Evolutionary conservation across 2,888 invertebrate genomes (phyloP), one percentile per base, ranked within the genome.

Genomic region (Dryobotodes eremita): DNA sequence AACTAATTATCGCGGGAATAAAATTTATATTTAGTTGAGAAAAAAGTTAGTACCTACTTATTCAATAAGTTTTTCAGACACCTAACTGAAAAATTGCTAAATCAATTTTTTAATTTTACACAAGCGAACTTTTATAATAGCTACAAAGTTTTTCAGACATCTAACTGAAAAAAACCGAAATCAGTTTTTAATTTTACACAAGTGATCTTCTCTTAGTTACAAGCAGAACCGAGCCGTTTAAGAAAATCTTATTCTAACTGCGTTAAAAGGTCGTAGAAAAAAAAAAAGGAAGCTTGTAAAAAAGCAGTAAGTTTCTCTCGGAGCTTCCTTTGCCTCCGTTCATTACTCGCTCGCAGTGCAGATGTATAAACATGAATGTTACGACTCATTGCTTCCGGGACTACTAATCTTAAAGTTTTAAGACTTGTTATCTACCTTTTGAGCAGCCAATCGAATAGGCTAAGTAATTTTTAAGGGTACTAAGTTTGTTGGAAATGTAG

Each of bases 321-420:
- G 42, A 61, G 31, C 66, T 80, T 80, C 62, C 70, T 75, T 84
- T 80, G 69, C 55, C 1, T 57, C 26, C 62, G 48, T 79, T 69
- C 81, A 70, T 83, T 80, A 72, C 61, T 81, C 69, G 81, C 75
- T 81, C 70, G 75, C 71, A 65, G 42, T 70, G 79, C 70, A 71
- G 48, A 62, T 70, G 42, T 79, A 82, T 84, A 82, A 76, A 81
- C 82, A 81, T 75, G 75, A 74, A 75, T 76, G 77, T 80, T 80
- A 71, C 77, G 83, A 70, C 70, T 73, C 83, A 76, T 85, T 76
- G 81, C 64, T 62, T 75, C 71, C 36, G 15, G 15, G 20, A 64
- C 53, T 80, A 55, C 64, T 31, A 53, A 71, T 75, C 68, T 79
- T 84, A 84, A 75, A 79, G 57, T 84, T 82, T 69, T 71, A 53